These are phyloP conservation scores for Hydropsyche betteni DNA, from an alignment of 2,888 invertebrate species.

Conservation along the genomic window DNA sequence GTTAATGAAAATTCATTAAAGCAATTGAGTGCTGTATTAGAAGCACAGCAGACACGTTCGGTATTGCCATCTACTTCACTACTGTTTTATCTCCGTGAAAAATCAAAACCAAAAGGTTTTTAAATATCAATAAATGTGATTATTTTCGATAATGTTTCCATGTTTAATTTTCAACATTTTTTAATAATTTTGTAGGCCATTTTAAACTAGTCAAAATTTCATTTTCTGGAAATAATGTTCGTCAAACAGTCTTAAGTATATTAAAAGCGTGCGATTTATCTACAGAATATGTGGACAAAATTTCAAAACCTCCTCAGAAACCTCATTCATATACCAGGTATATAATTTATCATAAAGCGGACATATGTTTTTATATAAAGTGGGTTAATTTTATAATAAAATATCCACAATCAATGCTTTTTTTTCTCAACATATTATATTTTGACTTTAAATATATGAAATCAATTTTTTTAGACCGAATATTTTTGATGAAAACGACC, in stretches of 20 bases:
- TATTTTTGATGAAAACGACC: conserved; percentile 61
- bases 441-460: neutral
- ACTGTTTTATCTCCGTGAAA: conserved; percentile 81
- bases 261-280: conserved; percentile 84
- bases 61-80: conserved; percentile 70
- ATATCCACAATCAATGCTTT: neutral
- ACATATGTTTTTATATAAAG: neutral
- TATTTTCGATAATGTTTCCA: conserved; percentile 2
- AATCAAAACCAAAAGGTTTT: conserved; percentile 67
- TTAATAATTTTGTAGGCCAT: conserved; percentile 63
- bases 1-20: conserved; percentile 92
- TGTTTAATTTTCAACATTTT: conserved; percentile 28
- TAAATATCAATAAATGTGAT: neutral
- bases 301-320: conserved; percentile 61
- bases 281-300: conserved; percentile 85
- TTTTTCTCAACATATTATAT: neutral
- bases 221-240: conserved; percentile 73
- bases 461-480: conserved; percentile 34
- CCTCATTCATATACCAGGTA: conserved; percentile 39
- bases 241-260: conserved; percentile 78
- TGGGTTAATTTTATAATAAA: neutral
- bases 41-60: conserved; percentile 75
- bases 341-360: neutral
- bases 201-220: conserved; percentile 80
- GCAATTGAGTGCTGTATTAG: conserved; percentile 84